phyloP scores from a whole-genome alignment of 2,113 vertebrate species.

The Ciconia boyciana region DNA sequence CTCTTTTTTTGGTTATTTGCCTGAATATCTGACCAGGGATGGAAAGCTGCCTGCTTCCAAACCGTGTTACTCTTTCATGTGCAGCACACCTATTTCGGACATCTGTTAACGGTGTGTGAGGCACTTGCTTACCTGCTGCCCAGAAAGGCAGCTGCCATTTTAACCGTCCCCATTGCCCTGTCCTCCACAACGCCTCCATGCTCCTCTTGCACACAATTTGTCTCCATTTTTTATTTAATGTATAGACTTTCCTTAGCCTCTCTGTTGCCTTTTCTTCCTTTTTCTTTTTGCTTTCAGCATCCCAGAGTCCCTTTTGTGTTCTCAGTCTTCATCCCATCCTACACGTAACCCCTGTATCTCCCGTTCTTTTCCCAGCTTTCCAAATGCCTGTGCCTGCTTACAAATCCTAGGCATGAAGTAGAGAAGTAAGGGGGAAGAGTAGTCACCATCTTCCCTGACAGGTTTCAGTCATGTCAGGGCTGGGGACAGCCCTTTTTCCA shows the following conservation, averaged over 20 bases:
- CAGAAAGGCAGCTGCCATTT: conserved; percentile 33
- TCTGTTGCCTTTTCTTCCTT: neutral
- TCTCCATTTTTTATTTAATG: neutral
- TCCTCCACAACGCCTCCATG: neutral
- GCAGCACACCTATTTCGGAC: neutral
- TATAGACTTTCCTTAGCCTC: neutral
- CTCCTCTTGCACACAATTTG: neutral
- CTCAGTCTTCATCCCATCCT: neutral
- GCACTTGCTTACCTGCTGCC: neutral
- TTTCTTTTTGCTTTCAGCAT: neutral
- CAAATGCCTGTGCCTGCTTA: neutral
- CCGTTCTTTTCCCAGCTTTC: neutral
- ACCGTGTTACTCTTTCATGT: neutral
- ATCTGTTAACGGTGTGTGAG: neutral
- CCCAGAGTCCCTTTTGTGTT: neutral
- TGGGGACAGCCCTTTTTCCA: neutral
- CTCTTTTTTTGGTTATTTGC: neutral
- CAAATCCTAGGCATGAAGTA: neutral
- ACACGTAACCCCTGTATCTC: neutral
- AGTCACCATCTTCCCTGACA: neutral
- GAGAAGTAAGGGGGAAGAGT: neutral
- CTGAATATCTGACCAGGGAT: neutral
- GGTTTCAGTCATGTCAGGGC: neutral
- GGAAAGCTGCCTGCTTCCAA: neutral
- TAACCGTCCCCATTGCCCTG: neutral